Base-by-base conservation (phyloP, 1,140 invertebrate species). In the Formica selysi region DNA sequence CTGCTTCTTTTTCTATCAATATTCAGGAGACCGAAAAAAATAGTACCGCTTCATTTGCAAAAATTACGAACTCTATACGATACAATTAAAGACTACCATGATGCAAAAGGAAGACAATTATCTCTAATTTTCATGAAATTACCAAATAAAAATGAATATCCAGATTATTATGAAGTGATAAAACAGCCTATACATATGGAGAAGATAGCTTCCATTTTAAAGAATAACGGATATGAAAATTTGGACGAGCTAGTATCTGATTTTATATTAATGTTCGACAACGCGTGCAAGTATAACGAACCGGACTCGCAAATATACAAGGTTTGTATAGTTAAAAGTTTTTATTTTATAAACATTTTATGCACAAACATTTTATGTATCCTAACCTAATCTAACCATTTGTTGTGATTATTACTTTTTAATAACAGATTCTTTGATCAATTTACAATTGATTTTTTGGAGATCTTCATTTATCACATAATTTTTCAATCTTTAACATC, bases 261-360 rank as follows among this genome's bases (percentile, higher is more conserved):
- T 95, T 98, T 99, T 92, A 97, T 98, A 89, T 95, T 99, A 19
- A 99, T 99, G 98, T 99, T 99, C 95, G 99, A 99, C 91, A 99
- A 99, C 94, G 99, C 99, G 38, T 99, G 99, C 95, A 99, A 99
- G 95, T 99, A 99, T 94, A 99, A 99, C 95, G 99, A 99, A 94
- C 99, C 99, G 0, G 99, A 99, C 94, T 99, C 99, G 0, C 98
- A 99, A 93, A 99, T 99, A 90, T 99, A 99, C 94, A 99, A 99
- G 95, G 97, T 97, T 93, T 93, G 94, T 93, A 89, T 64, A 48
- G 16, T 26, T 7, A 78, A 71, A 48, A 19, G 86, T 51, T 80
- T 68, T 76, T 22, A n/a, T 61, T 22, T 13, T 4, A 32, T 41
- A 74, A 78, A n/a, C 44, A 38, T 51, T 68, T 59, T 26, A 54